phyloP scores from a whole-genome alignment of 2,888 invertebrate species.

The Archaeoteleia sp. region DNA sequence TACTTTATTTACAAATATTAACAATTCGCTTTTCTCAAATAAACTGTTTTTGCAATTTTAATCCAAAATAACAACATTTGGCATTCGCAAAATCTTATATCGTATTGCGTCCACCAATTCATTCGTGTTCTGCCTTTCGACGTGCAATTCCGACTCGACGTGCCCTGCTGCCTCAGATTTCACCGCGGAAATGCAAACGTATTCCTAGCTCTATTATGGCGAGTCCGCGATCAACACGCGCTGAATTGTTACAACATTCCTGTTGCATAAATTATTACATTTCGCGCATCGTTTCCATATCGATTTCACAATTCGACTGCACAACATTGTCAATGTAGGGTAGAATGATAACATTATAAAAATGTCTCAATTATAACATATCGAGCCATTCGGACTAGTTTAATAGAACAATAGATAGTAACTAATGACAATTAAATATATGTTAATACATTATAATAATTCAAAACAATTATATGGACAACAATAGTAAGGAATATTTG shows the following conservation, averaged over 20 bases:
- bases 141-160: constrained; percentile 58
- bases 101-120: constrained; percentile 5
- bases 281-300: constrained; percentile 2
- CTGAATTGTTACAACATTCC: constrained; percentile 37
- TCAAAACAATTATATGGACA: too few species aligned
- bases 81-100: background rate
- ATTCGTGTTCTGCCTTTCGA: constrained; percentile 28
- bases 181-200: constrained; percentile 61
- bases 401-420: too few species aligned
- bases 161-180: constrained; percentile 62
- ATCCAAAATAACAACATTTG: background rate
- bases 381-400: too few species aligned
- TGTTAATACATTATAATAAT: too few species aligned
- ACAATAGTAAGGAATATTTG: too few species aligned
- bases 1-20: too few species aligned
- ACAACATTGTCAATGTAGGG: too few species aligned
- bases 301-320: constrained; percentile 4
- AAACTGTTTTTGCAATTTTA: constrained; percentile 3
- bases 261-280: constrained; percentile 40
- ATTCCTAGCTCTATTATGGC: constrained; percentile 20
- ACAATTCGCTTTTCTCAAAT: too few species aligned
- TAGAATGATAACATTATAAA: too few species aligned
- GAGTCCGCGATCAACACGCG: constrained; percentile 18
- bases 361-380: too few species aligned
- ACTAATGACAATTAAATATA: too few species aligned